Evolutionary conservation across 2,888 invertebrate species (phyloP).

Genomic region (Nephrotoma guestfalica): DNA sequence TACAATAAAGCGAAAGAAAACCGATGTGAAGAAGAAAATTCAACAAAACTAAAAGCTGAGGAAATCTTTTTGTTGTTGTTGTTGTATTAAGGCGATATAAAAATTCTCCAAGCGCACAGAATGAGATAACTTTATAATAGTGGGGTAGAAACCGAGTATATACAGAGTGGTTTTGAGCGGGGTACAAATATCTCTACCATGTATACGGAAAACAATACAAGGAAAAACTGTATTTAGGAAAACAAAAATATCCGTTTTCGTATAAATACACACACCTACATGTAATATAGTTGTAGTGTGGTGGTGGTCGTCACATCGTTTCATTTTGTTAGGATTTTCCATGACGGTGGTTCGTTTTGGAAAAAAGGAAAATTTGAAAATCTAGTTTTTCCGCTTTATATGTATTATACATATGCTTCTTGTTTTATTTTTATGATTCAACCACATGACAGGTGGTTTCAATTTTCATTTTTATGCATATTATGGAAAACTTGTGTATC

Average conservation of each 20-base stretch:
- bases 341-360: background rate
- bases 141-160: background rate
- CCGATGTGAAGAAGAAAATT: background rate
- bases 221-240: background rate
- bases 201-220: background rate
- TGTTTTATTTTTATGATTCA: slow-evolving; percentile 1
- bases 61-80: background rate
- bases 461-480: background rate
- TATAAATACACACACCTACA: background rate
- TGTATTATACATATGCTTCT: background rate
- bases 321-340: background rate
- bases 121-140: background rate
- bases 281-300: background rate
- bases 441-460: slow-evolving; percentile 4
- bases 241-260: background rate
- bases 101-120: background rate
- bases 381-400: background rate
- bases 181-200: background rate
- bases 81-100: background rate
- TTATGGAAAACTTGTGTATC: background rate
- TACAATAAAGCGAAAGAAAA: background rate
- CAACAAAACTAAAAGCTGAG: background rate
- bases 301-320: background rate
- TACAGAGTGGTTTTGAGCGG: background rate
- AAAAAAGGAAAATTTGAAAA: background rate